Base-by-base conservation (phyloP, 2,113 vertebrate species). In the Leptodactylus fuscus region DNA sequence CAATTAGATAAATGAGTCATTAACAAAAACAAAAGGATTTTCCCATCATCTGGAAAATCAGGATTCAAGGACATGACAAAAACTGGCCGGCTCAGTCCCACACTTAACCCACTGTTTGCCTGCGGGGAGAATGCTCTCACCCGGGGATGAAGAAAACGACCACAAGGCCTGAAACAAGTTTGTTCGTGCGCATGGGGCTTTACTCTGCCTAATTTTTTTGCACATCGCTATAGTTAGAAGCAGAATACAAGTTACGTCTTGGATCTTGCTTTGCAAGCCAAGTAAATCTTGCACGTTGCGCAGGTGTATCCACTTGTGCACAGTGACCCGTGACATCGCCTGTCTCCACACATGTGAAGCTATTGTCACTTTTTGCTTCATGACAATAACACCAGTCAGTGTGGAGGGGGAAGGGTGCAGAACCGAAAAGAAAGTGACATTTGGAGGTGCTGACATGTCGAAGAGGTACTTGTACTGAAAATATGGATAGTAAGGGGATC, bases 311-410 rank as follows among this genome's bases (percentile, higher is more conserved):
- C 55, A 75, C 53, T 49, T 51, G 24, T 22, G 38, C 41, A 75
- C 82, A 46, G n/a, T 84, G 71, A 77, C 20, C 53, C 73, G 13
- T 77, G 12, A 38, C 82, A 16, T 55, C 82, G 77, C 71, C 82
- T 84, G 82, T 38, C 65, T 36, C 65, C 48, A 18, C 27, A 22
- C 22, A 81, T 36, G 41, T 65, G 41, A 48, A 82, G 81, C 65
- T 27, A 55, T 82, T 71, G 81, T 82, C 32, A 53, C 62, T 41
- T 71, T 38, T 22, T 55, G 22, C 51, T 15, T 9, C 0, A 5
- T 27, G 77, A 80, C 77, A 62, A 41, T 60, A 51, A 79, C 22
- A 2, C 20, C 24, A 34, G 41, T 58, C 34, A 79, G n/a, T 44
- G 6, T 11, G 29, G n/a, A 16, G 4, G 41, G 70, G 41, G n/a